Base-by-base conservation (phyloP, 2,113 vertebrate species). In the Syngnathus typhle region DNA sequence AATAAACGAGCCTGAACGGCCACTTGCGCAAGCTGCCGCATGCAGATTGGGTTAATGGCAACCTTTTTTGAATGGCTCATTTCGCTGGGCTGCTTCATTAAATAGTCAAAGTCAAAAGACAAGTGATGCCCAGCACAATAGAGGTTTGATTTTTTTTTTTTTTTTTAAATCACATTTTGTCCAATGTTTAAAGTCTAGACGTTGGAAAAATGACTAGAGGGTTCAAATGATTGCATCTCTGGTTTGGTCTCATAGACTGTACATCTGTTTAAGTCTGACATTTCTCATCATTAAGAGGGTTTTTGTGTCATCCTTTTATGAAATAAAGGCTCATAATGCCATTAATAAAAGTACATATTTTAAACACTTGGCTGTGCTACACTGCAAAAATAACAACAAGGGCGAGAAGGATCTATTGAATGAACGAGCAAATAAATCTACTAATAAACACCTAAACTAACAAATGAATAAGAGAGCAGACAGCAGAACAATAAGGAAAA, bases 91-190 rank as follows among this genome's bases (percentile, higher is more conserved):
- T 85, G 88, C 88, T 85, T 84, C 86, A 84, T 89, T 88, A 88
- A 89, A 87, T 85, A 82, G 84, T 87, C 81, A 88, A 89, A 90
- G 88, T 89, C 87, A 84, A 82, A 85, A 87, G 84, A 82, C 82
- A 81, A 84, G 27, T 11, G 55, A 27, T 32, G 55, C 36, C 15
- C 55, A 63, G 75, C 84, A 73, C 60, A 49, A 51, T 55, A 60
- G 60, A 6, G 13, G 62, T 60, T 32, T 32, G 27, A 32, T 13
- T 52, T 78, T 85, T 64, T 67, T 43, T 64, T 67, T 43, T 81
- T 70, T 68, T 32, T 36, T 49, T 5, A 1, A 12, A 58, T 36
- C 27, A 58, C 55, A 51, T 59, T 70, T 51, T 9, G 21, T n/a
- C 19, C 49, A n/a, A 21, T 3, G 49, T 9, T n/a, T 32, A 43